phyloP scores from a whole-genome alignment of 2,113 vertebrate genomes.

The Calyptommatus sinebrachiatus region DNA sequence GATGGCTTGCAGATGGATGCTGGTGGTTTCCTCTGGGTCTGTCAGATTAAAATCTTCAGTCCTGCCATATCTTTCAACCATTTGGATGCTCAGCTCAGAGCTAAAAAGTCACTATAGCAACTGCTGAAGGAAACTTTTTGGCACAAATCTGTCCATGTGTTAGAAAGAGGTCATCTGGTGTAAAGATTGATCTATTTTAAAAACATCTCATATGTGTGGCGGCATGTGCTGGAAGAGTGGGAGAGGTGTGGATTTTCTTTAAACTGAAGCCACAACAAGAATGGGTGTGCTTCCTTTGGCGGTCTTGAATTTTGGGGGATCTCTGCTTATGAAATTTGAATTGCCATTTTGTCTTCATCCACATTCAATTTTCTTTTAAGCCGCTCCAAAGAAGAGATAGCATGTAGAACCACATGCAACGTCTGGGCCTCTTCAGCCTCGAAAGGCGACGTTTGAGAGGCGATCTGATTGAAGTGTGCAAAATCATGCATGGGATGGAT shows the following conservation, averaged over 20 bases:
- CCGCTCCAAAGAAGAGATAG: no score
- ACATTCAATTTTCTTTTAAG: no score
- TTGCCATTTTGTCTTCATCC: neutral
- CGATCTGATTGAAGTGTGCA: no score
- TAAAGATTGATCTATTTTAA: slow-evolving; percentile 34
- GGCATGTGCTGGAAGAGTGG: slow-evolving; percentile 10
- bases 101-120: slow-evolving; percentile 65
- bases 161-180: slow-evolving; percentile 23
- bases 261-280: slow-evolving; percentile 18
- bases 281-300: neutral
- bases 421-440: no score
- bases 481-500: no score
- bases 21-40: slow-evolving; percentile 20
- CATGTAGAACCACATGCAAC: no score
- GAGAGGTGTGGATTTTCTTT: slow-evolving; percentile 23
- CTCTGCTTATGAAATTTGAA: neutral
- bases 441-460: no score
- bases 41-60: slow-evolving; percentile 62
- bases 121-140: slow-evolving; percentile 54
- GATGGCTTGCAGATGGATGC: slow-evolving; percentile 1
- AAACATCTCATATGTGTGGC: slow-evolving; percentile 10
- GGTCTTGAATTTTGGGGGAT: neutral
- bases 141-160: slow-evolving; percentile 19
- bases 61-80: slow-evolving; percentile 48
- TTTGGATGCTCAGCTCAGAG: slow-evolving; percentile 45